These are phyloP conservation scores for Eucera pruinosa DNA, from an alignment of 2,888 invertebrate genomes.

Conservation along the genomic window DNA sequence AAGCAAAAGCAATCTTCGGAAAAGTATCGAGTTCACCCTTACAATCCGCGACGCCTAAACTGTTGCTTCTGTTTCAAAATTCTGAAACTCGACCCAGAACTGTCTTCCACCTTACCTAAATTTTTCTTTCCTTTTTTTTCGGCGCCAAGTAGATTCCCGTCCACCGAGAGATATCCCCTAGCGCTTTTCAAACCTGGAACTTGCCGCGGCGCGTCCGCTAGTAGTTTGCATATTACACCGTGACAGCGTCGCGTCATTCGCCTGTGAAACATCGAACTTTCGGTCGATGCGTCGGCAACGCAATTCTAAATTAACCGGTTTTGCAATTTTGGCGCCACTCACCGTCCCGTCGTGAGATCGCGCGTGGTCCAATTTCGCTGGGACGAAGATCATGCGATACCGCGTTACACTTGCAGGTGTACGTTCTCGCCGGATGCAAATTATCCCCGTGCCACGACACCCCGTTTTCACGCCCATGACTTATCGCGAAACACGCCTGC, in stretches of 20 bases:
- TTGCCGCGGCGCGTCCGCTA: neutral
- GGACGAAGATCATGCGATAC: neutral
- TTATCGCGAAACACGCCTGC: constrained; percentile 35
- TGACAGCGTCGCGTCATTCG: neutral
- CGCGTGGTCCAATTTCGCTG: constrained; percentile 53
- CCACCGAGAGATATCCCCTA: neutral
- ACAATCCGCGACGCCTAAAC: too few relatives aligned
- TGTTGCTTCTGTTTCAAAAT: too few relatives aligned
- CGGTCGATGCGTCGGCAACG: constrained; percentile 22
- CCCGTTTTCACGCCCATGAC: constrained; percentile 36
- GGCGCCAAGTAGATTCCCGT: neutral
- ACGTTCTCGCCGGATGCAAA: constrained; percentile 34
- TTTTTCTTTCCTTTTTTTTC: neutral
- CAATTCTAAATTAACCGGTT: constrained; percentile 65
- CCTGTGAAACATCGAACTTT: neutral
- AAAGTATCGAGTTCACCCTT: too few relatives aligned
- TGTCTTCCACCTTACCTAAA: too few relatives aligned
- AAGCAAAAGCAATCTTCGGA: too few relatives aligned
- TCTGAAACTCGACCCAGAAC: too few relatives aligned
- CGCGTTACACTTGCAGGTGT: constrained; percentile 27
- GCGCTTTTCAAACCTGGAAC: neutral
- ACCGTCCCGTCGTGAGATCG: constrained; percentile 28
- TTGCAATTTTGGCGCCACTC: constrained; percentile 65
- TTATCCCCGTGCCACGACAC: constrained; percentile 44
- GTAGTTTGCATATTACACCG: constrained; percentile 23